These are phyloP conservation scores for Athalia circularis DNA, from an alignment of 2,888 invertebrate species.

Conservation along the genomic window DNA sequence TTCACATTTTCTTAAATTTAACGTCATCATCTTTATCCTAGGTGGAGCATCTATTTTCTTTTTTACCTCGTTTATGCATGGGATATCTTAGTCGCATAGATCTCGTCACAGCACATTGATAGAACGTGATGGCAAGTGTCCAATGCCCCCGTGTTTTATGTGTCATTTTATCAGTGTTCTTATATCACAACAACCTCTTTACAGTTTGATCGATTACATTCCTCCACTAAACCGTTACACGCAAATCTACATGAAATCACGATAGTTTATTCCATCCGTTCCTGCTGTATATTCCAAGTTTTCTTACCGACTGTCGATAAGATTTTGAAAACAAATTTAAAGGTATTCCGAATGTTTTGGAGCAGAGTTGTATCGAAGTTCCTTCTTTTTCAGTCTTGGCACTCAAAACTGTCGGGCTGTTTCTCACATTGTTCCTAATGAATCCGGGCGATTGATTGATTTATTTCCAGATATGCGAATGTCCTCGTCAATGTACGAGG, in stretches of 20 bases:
- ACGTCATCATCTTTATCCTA: neutral
- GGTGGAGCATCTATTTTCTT: neutral
- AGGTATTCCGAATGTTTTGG: no score
- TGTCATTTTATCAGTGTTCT: neutral
- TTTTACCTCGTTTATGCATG: constrained; percentile 21
- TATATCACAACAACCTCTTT: neutral
- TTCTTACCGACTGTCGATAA: no score
- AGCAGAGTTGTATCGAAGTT: neutral
- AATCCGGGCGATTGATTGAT: constrained; percentile 55
- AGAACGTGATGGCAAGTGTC: constrained; percentile 17
- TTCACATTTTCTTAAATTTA: neutral
- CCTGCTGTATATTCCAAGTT: neutral
- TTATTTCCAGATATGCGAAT: constrained; percentile 79
- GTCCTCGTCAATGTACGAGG: constrained; percentile 85
- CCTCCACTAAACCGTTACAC: neutral
- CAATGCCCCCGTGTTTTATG: neutral
- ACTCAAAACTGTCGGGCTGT: neutral
- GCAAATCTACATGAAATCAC: neutral
- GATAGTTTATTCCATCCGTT: neutral
- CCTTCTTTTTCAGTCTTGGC: neutral
- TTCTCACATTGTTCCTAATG: neutral
- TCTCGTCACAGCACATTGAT: constrained; percentile 12
- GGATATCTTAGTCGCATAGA: constrained; percentile 28
- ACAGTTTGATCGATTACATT: neutral
- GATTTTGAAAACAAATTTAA: no score